phyloP scores from a whole-genome alignment of 1,140 invertebrate species.

The Medauroidea extradentata region DNA sequence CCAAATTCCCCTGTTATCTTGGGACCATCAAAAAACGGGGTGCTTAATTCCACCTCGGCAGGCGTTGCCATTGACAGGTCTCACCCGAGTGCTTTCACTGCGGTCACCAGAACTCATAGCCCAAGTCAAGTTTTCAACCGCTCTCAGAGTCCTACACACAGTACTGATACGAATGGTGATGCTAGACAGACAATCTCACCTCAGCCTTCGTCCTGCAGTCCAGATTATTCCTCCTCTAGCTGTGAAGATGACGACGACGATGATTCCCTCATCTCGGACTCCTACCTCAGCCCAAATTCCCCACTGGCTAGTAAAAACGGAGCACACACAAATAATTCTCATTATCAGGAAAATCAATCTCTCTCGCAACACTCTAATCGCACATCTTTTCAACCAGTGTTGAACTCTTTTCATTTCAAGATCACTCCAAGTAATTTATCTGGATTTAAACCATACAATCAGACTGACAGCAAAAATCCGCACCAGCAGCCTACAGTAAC shows the following conservation, averaged over 20 bases:
- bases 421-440: neutral
- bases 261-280: neutral
- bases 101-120: neutral
- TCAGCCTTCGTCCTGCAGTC: no score
- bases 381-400: neutral
- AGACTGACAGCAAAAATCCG: neutral
- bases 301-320: neutral
- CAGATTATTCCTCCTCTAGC: neutral
- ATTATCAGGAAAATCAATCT: neutral
- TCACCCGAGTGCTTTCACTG: slow-evolving; percentile 15
- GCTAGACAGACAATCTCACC: no score
- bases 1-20: neutral
- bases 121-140: neutral
- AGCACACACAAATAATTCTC: neutral
- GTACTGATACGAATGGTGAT: no score
- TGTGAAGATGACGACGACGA: slow-evolving; percentile 1
- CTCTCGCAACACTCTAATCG: no score
- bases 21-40: neutral
- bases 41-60: neutral
- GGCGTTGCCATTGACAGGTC: slow-evolving; percentile 4
- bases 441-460: neutral
- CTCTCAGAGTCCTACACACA: neutral
- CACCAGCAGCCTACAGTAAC: slow-evolving; percentile 6
- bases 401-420: slow-evolving; percentile 7
- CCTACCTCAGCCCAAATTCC: slow-evolving; percentile 1